A percentile compares a stretch with the other conserved stretches of the same genome.
phyloP scores from a whole-genome alignment of 1,140 invertebrate species.

The Drosophila funebris region DNA sequence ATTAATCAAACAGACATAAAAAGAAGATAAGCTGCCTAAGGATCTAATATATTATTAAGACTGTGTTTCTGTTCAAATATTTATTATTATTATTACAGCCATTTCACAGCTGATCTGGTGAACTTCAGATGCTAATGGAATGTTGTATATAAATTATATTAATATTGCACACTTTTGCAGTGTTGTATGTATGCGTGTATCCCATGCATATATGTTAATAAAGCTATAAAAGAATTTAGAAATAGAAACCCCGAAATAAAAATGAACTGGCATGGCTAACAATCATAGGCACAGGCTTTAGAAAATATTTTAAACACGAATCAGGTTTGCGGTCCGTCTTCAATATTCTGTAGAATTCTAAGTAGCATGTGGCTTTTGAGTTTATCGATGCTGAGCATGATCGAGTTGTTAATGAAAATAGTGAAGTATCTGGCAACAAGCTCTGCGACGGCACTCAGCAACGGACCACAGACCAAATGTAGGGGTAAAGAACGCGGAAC shows the following conservation, averaged over 20 bases:
- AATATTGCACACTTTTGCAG: not conserved
- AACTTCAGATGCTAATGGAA: conserved; percentile 9
- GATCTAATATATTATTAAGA: not conserved
- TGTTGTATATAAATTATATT: conserved; percentile 7
- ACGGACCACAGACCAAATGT: conserved; percentile 15
- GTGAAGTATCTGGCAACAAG: conserved; percentile 50
- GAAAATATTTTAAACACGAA: conserved; percentile 59
- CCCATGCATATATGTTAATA: conserved; percentile 52
- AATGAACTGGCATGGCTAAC: not conserved
- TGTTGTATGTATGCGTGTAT: not conserved
- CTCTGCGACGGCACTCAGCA: conserved; percentile 33
- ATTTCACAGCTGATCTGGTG: not conserved
- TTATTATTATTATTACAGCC: not conserved
- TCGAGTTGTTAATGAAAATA: conserved; percentile 76
- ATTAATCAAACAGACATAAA: conserved; percentile 38
- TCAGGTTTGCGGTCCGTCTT: conserved; percentile 52
- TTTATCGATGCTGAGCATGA: conserved; percentile 71
- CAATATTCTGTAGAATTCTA: conserved; percentile 61
- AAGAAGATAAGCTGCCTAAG: not conserved
- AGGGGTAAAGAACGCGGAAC: conserved; percentile 56
- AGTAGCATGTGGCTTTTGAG: conserved; percentile 39
- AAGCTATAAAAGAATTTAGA: conserved; percentile 36
- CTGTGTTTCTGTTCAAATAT: no score
- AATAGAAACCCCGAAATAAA: conserved; percentile 56
- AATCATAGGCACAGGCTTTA: conserved; percentile 20